These are phyloP conservation scores for Sebastolobus altivelis DNA, from an alignment of 2,797 vertebrate species.

Conservation along the genomic window DNA sequence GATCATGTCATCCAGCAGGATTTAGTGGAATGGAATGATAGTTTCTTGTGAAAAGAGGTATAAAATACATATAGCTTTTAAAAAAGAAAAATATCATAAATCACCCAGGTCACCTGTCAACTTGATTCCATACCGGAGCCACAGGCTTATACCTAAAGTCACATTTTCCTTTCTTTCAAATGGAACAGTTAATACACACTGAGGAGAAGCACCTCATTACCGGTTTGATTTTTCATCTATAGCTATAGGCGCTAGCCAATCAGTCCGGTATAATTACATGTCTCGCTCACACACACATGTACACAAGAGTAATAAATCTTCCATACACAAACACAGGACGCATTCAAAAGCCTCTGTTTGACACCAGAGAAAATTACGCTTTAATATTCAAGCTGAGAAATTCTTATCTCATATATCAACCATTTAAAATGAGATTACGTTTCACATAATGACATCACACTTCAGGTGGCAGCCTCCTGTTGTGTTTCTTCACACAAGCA, in stretches of 20 bases:
- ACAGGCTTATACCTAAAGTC: background rate
- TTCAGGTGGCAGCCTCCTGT: background rate
- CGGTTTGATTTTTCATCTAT: background rate
- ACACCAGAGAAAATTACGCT: background rate
- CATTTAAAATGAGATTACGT: background rate
- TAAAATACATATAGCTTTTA: background rate
- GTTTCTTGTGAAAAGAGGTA: background rate
- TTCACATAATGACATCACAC: background rate
- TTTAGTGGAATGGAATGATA: background rate
- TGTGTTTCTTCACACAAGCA: background rate
- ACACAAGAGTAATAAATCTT: background rate
- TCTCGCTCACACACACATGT: too few species aligned
- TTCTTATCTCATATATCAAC: background rate
- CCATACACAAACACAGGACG: background rate
- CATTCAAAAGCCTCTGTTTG: background rate
- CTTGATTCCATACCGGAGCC: background rate
- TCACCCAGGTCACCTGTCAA: background rate
- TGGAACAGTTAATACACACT: background rate
- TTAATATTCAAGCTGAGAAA: background rate
- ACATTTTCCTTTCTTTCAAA: background rate
- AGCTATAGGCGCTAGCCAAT: background rate
- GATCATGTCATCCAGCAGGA: background rate
- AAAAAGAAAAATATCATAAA: slow-evolving; percentile 7
- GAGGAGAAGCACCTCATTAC: slow-evolving; percentile 4
- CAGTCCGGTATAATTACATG: background rate